Conservation (phyloP, 2,888 invertebrate genomes). For the Lithophane semibrunnea region DNA sequence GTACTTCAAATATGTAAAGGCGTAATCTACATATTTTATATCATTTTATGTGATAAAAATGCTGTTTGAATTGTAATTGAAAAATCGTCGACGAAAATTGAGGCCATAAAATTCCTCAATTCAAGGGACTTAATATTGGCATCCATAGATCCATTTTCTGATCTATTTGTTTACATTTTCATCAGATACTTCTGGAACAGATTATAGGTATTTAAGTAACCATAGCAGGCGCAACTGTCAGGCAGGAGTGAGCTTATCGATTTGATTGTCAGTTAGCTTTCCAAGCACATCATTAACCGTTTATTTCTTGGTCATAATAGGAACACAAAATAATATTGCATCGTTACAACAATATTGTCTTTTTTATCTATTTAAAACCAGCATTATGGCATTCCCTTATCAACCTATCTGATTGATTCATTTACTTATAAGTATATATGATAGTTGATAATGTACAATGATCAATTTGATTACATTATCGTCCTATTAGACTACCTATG, state of each 20-base stretch:
- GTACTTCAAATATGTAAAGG: neutral
- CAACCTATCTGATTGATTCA: no score
- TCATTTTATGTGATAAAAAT: neutral
- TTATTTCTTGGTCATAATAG: no score
- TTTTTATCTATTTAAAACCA: neutral
- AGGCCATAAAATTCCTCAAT: no score
- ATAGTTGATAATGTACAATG: neutral
- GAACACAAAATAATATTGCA: neutral
- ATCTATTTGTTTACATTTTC: no score
- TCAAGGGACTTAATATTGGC: neutral
- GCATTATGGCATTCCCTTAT: neutral
- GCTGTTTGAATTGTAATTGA: neutral
- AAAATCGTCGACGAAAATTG: neutral
- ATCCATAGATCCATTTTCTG: no score
- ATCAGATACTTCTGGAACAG: no score
- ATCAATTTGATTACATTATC: neutral
- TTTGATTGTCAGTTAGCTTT: neutral
- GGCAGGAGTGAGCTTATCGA: neutral
- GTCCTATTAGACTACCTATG: neutral
- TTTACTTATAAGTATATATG: no score
- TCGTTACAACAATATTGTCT: neutral
- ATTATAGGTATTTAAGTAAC: no score
- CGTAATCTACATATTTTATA: neutral
- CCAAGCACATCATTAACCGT: no score
- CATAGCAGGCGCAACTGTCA: no score